Base-by-base conservation (phyloP, 2,113 vertebrate genomes). In the Ranitomeya variabilis region DNA sequence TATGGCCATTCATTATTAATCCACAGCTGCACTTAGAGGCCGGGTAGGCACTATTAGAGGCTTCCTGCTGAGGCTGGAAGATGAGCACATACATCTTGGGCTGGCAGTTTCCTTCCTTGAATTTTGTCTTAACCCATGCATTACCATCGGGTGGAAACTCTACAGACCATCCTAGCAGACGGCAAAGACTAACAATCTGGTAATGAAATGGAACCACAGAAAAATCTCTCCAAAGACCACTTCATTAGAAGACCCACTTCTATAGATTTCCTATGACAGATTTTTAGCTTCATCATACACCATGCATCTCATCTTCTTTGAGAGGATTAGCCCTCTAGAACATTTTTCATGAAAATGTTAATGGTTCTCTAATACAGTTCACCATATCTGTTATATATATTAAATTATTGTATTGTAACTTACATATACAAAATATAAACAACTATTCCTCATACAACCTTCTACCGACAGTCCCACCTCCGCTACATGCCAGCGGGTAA, bases 11-110 rank as follows among this genome's bases (percentile, higher is more conserved):
- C 80, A 88, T 88, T 88, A 88, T 88, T 88, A 88, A 88, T 88
- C 87, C 80, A 82, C 80, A 88, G 87, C 87, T 88, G 87, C 87
- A 83, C 80, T 84, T 88, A 88, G 80, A 88, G 87, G 80, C 87
- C 37, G 80, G 80, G 67, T 83, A 88, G 87, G 87, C 69, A 84
- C 80, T 88, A 88, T 88, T 88, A 88, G 87, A 88, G 87, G 80
- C 69, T 83, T 83, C 87, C 81, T 88, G 87, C 87, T 88, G 87
- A 88, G 87, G 81, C 87, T 88, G 87, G 87, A 76, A 88, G 87
- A 83, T 83, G 80, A 84, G 80, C 87, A 83, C 71, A 88, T 88
- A 88, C 80, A 88, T 88, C 87, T 83, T 88, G 80, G 71, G 78
- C 80, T 83, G 87, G 80, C 87, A 88, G 67, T 18, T 88, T 64